Conservation (phyloP, 2,888 invertebrate genomes). For the Entomobrya multifasciata region DNA sequence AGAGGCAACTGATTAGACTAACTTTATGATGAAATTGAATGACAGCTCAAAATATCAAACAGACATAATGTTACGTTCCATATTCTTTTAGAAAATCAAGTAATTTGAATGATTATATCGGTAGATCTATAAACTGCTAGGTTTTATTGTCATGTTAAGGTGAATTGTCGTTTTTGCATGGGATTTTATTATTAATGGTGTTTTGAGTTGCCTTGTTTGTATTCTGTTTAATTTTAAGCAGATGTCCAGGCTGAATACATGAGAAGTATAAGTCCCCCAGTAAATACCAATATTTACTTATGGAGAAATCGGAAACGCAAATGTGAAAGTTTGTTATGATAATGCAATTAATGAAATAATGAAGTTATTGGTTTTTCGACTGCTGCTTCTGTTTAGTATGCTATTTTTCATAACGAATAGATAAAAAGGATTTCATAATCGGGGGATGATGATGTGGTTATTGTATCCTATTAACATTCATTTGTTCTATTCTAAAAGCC, state of each 20-base stretch:
- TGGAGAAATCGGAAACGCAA: constrained; percentile 15
- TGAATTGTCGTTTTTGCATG: not conserved
- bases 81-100: too few relatives aligned
- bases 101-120: too few relatives aligned
- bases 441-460: too few relatives aligned
- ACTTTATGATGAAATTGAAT: constrained; percentile 37
- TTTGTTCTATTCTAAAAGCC: constrained; percentile 26
- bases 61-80: too few relatives aligned
- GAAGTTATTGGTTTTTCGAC: constrained; percentile 33
- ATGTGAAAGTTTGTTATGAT: constrained; percentile 51
- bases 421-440: constrained; percentile 1
- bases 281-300: constrained; percentile 10
- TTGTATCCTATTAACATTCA: constrained; percentile 23
- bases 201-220: too few relatives aligned
- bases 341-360: constrained; percentile 48
- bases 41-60: constrained; percentile 9
- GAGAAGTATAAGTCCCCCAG: not conserved
- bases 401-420: constrained; percentile 6
- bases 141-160: constrained; percentile 6
- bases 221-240: not conserved
- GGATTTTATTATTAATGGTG: not conserved
- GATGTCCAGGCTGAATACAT: not conserved
- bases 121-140: too few relatives aligned
- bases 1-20: constrained; percentile 32
- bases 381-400: constrained; percentile 32